Percentiles rank a stretch among this genome's conserved stretches.
phyloP scores from a whole-genome alignment of 2,888 invertebrate genomes.

The Catocala nupta region DNA sequence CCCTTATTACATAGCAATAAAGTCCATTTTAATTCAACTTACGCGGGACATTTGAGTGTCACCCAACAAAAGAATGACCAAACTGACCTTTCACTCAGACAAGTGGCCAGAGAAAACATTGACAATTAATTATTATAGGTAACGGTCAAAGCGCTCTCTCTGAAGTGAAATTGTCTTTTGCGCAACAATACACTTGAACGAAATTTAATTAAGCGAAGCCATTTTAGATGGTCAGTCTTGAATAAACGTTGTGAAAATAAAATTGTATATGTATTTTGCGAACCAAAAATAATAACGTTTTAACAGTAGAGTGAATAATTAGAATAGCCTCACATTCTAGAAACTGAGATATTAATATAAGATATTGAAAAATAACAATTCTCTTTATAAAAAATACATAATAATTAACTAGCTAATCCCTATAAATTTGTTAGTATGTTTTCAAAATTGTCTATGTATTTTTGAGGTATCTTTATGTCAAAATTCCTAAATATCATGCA shows the following conservation, averaged over 20 bases:
- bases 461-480: too few species aligned
- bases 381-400: background rate
- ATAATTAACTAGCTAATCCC: too few species aligned
- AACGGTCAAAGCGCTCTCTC: slow-evolving; percentile 22
- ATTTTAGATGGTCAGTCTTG: slow-evolving; percentile 38
- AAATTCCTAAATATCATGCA: too few species aligned
- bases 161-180: slow-evolving; percentile 22
- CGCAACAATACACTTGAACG: slow-evolving; percentile 36
- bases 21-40: slow-evolving; percentile 37
- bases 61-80: slow-evolving; percentile 61
- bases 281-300: background rate
- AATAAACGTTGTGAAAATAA: slow-evolving; percentile 29
- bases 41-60: slow-evolving; percentile 8
- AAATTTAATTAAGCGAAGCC: slow-evolving; percentile 36
- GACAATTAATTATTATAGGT: slow-evolving; percentile 21
- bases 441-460: too few species aligned
- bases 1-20: slow-evolving; percentile 46
- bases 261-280: background rate
- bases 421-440: too few species aligned
- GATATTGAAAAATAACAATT: background rate
- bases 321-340: background rate
- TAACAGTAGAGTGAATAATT: background rate
- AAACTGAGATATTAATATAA: background rate
- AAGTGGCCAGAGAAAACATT: slow-evolving; percentile 70
- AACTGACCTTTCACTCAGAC: slow-evolving; percentile 63